Evolutionary conservation across 2,888 invertebrate species (phyloP).

Genomic region (Meteorus cinctellus): DNA sequence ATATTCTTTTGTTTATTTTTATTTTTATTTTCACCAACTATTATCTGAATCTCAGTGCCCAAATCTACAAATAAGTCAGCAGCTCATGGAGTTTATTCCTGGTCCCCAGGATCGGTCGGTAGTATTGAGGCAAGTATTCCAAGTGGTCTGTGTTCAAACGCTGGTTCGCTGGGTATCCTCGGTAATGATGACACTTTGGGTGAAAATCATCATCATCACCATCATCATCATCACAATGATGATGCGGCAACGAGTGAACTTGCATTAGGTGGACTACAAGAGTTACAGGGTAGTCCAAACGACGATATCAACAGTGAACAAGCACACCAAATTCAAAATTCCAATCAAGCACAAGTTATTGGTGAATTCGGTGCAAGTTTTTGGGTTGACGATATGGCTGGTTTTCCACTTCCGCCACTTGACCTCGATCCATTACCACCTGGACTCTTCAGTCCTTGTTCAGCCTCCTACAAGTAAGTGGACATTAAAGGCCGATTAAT

Average conservation of each 20-base stretch:
- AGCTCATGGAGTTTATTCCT: constrained; percentile 17
- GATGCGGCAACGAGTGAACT: constrained; percentile 46
- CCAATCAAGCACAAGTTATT: constrained; percentile 66
- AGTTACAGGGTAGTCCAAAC: constrained; percentile 64
- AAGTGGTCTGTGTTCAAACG: constrained; percentile 64
- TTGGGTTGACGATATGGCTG: constrained; percentile 89
- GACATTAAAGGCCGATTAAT: not conserved
- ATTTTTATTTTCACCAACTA: not conserved
- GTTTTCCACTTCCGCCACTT: constrained; percentile 87
- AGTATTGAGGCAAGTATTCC: constrained; percentile 72
- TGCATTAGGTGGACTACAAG: constrained; percentile 60
- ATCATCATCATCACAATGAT: constrained; percentile 47
- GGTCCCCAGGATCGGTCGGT: constrained; percentile 67
- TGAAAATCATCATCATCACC: constrained; percentile 50
- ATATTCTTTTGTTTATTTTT: not conserved
- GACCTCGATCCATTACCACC: constrained; percentile 92
- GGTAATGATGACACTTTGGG: constrained; percentile 64
- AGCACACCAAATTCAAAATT: constrained; percentile 54
- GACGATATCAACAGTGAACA: constrained; percentile 66
- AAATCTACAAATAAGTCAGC: constrained; percentile 12
- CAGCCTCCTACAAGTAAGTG: constrained; percentile 84
- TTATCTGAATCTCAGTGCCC: not conserved
- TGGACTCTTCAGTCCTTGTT: constrained; percentile 90
- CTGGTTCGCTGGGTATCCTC: constrained; percentile 66
- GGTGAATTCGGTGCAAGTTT: constrained; percentile 74